Base-by-base conservation (phyloP, 2,113 vertebrate genomes). In the Seriola quinqueradiata region DNA sequence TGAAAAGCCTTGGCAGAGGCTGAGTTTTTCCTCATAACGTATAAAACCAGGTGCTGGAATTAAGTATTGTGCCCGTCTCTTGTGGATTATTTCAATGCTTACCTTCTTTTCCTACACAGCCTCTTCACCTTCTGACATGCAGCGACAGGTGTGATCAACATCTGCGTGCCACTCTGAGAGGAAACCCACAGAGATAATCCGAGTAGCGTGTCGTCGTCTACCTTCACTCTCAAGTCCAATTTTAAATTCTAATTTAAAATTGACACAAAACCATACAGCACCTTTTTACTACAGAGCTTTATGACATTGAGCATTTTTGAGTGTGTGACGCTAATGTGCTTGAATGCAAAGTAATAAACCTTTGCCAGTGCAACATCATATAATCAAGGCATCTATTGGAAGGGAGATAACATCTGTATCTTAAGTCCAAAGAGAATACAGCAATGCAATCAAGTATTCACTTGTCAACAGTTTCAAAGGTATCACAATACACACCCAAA, bases 401-500 rank as follows among this genome's bases (percentile, higher is more conserved):
- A 44, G 21, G 77, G 36, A 66, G 61, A 57, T 40, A 75, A 75
- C 86, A 86, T 86, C 92, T 93, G 90, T 87, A 74, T 63, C 75
- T 83, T 82, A 71, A 60, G 48, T 73, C 89, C 77, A 68, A 83
- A 78, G 81, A 68, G 52, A 84, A 90, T 77, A 85, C 73, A 79
- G 81, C 58, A 58, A 55, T 32, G 76, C 81, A 92, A 90, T 90
- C 86, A 89, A 84, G 64, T 73, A 44, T 79, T 84, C 77, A 59
- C 87, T 77, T 90, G 86, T 90, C 88, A 72, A 79, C 83, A 65
- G n/a, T 81, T 87, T 81, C 75, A 86, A 83, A 84, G 82, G 82
- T 72, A 67, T 83, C 68, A 66, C 66, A 72, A 73, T 23, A 74
- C 46, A 70, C 67, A 69, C 3, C 17, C 69, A 57, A 28, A 55